Conservation (phyloP, 2,888 invertebrate genomes). For the Blomia tropicalis region DNA sequence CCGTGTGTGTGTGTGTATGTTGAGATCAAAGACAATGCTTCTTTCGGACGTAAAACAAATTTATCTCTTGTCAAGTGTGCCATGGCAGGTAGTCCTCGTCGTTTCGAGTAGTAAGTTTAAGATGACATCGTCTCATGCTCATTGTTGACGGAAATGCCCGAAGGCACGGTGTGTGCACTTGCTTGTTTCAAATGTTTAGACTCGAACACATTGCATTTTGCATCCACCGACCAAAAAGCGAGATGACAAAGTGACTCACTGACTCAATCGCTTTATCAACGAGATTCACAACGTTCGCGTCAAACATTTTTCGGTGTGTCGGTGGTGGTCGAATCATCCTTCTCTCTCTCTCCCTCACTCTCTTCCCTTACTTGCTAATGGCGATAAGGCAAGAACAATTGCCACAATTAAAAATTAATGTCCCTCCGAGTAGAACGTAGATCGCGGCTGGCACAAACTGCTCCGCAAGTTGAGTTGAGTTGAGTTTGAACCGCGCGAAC, state of each 20-base stretch:
- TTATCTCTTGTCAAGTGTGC: slow-evolving; percentile 13
- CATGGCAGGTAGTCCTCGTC: background rate
- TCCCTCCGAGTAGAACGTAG: background rate
- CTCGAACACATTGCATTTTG: background rate
- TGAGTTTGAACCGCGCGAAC: too few relatives aligned
- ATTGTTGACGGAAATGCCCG: slow-evolving; percentile 12
- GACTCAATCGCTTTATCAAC: slow-evolving; percentile 6
- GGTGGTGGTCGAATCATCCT: background rate
- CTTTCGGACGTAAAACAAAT: slow-evolving; percentile 7
- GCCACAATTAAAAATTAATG: slow-evolving; percentile 13
- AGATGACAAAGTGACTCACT: slow-evolving; percentile 14
- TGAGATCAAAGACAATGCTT: slow-evolving; percentile 9
- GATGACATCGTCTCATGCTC: slow-evolving; percentile 15
- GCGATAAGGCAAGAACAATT: slow-evolving; percentile 11
- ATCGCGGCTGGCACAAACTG: background rate
- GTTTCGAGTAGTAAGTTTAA: too few relatives aligned
- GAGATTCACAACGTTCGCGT: too few relatives aligned
- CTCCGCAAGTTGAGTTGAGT: too few relatives aligned
- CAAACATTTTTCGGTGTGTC: too few relatives aligned
- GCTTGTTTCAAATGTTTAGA: background rate
- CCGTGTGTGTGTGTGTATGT: background rate
- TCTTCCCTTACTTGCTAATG: too few relatives aligned
- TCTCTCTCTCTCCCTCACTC: background rate
- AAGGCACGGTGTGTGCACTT: background rate
- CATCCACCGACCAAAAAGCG: slow-evolving; percentile 6